These are phyloP conservation scores for Tenualosa thibaudeaui DNA, from an alignment of 2,797 vertebrate genomes.

Conservation along the genomic window DNA sequence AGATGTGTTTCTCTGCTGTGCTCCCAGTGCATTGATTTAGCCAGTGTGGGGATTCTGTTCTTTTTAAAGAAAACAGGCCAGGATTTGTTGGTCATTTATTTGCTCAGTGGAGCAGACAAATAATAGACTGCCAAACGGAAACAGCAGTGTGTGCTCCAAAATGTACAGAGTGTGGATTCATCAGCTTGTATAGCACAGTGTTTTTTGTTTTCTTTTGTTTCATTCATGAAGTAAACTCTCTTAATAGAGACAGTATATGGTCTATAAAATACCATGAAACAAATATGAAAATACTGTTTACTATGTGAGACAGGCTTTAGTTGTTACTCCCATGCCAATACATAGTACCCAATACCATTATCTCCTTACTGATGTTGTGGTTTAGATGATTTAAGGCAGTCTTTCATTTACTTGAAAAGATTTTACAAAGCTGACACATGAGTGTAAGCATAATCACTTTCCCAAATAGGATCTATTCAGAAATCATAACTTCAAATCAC, in stretches of 20 bases:
- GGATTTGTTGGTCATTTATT: neutral
- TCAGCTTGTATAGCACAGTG: neutral
- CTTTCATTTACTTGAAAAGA: too few species aligned
- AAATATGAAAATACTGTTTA: neutral
- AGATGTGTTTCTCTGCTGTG: slow-evolving; percentile 14
- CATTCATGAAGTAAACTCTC: neutral
- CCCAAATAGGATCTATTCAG: neutral
- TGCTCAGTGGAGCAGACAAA: neutral
- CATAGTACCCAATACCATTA: neutral
- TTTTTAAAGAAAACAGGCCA: slow-evolving; percentile 16
- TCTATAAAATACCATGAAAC: neutral
- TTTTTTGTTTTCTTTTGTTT: neutral
- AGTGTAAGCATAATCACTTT: neutral
- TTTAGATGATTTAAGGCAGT: neutral
- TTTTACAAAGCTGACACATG: neutral
- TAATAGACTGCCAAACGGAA: neutral
- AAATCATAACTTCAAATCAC: neutral
- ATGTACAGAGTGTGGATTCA: neutral
- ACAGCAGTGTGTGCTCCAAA: neutral
- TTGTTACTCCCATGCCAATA: neutral
- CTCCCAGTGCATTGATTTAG: neutral
- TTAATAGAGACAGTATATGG: neutral
- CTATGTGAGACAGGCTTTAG: neutral
- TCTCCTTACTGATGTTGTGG: neutral
- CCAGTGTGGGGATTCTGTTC: slow-evolving; percentile 24